A percentile compares a stretch with the other conserved stretches of the same genome.
These are phyloP conservation scores for Podarcis raffonei DNA, from an alignment of 2,113 vertebrate genomes.

Conservation along the genomic window DNA sequence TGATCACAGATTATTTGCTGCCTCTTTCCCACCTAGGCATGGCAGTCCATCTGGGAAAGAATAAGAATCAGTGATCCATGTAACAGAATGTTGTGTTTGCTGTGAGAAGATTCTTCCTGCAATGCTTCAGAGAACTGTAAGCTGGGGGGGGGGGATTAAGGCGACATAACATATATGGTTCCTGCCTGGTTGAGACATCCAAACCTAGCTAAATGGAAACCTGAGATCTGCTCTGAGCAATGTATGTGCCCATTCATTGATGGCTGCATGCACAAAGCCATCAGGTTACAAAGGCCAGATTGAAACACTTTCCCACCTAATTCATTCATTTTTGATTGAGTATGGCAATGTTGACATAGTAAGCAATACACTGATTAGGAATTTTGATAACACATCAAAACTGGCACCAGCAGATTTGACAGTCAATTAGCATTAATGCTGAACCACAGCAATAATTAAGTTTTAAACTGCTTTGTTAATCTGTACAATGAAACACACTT, in stretches of 20 bases:
- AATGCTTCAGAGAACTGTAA: background rate
- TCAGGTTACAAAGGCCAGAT: background rate
- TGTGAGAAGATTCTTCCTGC: background rate
- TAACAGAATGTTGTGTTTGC: background rate
- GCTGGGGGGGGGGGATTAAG: background rate
- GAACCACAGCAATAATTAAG: background rate
- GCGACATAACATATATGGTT: background rate
- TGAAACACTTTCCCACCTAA: background rate
- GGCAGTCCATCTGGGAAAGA: background rate
- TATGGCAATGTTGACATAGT: background rate
- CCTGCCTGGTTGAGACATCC: background rate
- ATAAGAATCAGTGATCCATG: background rate
- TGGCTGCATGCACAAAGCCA: background rate
- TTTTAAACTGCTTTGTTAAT: background rate
- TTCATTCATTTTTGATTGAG: background rate
- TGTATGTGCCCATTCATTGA: background rate
- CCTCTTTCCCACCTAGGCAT: background rate
- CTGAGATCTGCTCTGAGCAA: background rate
- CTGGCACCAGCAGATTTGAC: background rate
- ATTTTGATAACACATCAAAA: background rate
- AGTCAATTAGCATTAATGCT: background rate
- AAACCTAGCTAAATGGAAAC: background rate
- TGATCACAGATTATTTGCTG: background rate
- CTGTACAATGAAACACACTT: background rate
- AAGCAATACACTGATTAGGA: background rate